These are phyloP conservation scores for Saccopteryx bilineata DNA, from an alignment of 2,113 vertebrate species.

Conservation along the genomic window DNA sequence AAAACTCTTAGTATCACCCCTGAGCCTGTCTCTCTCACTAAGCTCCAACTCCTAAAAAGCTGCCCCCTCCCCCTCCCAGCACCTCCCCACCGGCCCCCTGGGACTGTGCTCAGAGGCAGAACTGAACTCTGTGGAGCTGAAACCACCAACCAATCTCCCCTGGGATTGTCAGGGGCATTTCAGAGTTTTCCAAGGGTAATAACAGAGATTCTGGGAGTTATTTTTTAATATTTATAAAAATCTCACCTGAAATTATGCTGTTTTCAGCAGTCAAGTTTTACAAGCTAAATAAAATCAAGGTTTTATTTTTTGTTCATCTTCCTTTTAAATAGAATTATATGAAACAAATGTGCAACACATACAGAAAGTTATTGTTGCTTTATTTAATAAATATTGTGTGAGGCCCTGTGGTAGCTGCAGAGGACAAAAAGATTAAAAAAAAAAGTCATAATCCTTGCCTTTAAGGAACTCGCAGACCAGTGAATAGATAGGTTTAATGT, in stretches of 20 bases:
- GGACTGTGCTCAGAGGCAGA: background rate
- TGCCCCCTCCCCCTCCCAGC: background rate
- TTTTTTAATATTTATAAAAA: slow-evolving; percentile 53
- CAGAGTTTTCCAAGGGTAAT: slow-evolving; percentile 13
- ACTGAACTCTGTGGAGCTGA: background rate
- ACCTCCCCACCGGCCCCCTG: too few relatives aligned
- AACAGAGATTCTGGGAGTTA: background rate
- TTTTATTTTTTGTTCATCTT: background rate
- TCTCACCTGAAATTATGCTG: slow-evolving; percentile 59
- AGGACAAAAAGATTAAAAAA: background rate
- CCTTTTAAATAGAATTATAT: slow-evolving; percentile 27
- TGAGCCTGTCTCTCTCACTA: background rate
- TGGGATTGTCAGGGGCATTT: background rate
- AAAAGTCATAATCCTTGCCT: background rate
- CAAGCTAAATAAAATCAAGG: slow-evolving; percentile 33
- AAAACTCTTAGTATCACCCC: background rate
- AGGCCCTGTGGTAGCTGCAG: background rate
- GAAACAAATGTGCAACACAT: slow-evolving; percentile 41
- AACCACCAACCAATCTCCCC: background rate
- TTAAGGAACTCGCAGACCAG: background rate
- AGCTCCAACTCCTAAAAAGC: background rate
- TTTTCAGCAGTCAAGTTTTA: slow-evolving; percentile 58
- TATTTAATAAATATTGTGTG: slow-evolving; percentile 50
- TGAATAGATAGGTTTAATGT: background rate
- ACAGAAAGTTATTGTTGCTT: slow-evolving; percentile 29